Percentiles rank a stretch among this genome's conserved stretches.
These are phyloP conservation scores for Nothocercus nigrocapillus DNA, from an alignment of 2,113 vertebrate species.

Conservation along the genomic window DNA sequence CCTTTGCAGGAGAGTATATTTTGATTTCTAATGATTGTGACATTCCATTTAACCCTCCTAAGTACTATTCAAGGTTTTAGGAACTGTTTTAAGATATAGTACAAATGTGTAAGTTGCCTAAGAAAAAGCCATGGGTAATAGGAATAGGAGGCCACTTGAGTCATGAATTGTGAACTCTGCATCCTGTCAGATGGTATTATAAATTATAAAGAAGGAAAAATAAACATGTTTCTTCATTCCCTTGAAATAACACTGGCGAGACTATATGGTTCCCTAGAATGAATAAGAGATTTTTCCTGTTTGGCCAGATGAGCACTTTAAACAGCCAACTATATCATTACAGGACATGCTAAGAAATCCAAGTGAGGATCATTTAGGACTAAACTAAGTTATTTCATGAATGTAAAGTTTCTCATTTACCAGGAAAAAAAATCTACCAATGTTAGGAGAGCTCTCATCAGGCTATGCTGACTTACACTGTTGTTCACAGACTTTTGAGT, in stretches of 20 bases:
- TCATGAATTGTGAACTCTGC: not conserved
- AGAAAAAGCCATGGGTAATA: not conserved
- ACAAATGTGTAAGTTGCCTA: constrained; percentile 19
- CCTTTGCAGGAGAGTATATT: not conserved
- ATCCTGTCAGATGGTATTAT: constrained; percentile 31
- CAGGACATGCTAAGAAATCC: not conserved
- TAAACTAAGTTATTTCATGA: not conserved
- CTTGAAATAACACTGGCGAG: not conserved
- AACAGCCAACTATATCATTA: not conserved
- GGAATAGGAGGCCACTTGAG: constrained; percentile 48
- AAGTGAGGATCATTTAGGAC: rapidly evolving
- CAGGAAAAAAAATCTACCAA: not conserved
- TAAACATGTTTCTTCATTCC: not conserved
- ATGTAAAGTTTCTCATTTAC: not conserved
- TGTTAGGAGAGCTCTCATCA: not conserved
- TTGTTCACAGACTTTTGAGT: not conserved
- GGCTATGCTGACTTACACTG: not conserved
- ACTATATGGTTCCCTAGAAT: not conserved
- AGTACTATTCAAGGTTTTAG: constrained; percentile 1
- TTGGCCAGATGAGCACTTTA: not conserved
- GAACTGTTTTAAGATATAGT: not conserved
- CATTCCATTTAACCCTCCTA: constrained; percentile 15
- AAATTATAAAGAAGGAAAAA: not conserved
- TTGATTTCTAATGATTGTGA: not conserved
- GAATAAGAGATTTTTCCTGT: not conserved